Conservation (phyloP, 2,113 vertebrate species). For the Spea bombifrons region DNA sequence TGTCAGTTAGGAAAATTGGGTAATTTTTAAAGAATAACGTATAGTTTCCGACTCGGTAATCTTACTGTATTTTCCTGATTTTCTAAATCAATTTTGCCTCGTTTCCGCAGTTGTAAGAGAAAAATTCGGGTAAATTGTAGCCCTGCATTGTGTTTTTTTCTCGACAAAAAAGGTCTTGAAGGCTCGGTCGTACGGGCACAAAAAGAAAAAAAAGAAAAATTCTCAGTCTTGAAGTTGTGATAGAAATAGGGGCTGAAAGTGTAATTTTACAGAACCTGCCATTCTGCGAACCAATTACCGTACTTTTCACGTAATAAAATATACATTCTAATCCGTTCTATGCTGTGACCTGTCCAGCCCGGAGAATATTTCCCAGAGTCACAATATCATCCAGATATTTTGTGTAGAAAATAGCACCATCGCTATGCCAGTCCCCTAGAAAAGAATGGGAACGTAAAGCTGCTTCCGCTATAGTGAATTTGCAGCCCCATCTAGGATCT, state of each 20-base stretch:
- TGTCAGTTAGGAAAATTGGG: slow-evolving; percentile 34
- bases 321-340: background rate
- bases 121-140: background rate
- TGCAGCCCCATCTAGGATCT: no score
- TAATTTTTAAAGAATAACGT: slow-evolving; percentile 30
- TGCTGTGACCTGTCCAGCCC: background rate
- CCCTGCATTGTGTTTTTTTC: background rate
- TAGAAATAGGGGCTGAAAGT: no score
- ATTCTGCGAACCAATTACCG: background rate
- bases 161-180: no score
- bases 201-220: no score
- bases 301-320: background rate
- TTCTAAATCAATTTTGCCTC: slow-evolving; percentile 4
- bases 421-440: no score
- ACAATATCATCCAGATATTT: no score
- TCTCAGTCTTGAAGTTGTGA: no score
- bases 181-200: no score
- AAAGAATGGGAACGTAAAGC: no score
- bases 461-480: no score
- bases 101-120: background rate
- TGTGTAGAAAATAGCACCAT: no score
- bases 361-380: background rate
- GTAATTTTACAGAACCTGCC: background rate
- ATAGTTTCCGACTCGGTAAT: background rate
- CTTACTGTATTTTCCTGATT: background rate